A percentile compares a stretch with the other conserved stretches of the same genome.
These are phyloP conservation scores for Tachypleus tridentatus DNA, from an alignment of 1,140 invertebrate species.

Conservation along the genomic window DNA sequence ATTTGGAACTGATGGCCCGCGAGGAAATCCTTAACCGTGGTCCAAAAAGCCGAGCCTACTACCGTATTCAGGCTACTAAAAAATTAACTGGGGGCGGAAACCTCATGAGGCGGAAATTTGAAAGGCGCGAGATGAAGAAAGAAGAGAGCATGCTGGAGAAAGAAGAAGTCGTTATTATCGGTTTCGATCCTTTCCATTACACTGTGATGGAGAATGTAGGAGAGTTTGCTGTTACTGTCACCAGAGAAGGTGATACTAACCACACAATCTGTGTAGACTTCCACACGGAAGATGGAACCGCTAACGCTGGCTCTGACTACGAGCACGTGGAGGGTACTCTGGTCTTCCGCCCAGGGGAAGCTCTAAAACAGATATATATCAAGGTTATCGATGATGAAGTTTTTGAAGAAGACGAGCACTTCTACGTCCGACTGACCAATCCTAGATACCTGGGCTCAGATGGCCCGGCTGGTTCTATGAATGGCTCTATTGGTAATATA, in stretches of 20 bases:
- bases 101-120: conserved; percentile 64
- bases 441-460: conserved; percentile 17
- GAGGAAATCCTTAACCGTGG: conserved; percentile 83
- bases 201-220: conserved; percentile 98
- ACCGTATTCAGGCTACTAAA: conserved; percentile 67
- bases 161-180: conserved; percentile 47
- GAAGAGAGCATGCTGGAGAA: conserved; percentile 37
- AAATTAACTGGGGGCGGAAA: conserved; percentile 91
- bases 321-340: conserved; percentile 72
- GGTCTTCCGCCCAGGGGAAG: conserved; percentile 75
- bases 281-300: conserved; percentile 91
- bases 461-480: conserved; percentile 1
- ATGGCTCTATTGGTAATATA: conserved; percentile 8
- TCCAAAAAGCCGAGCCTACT: conserved; percentile 92
- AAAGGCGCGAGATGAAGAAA: conserved; percentile 48
- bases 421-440: conserved; percentile 52
- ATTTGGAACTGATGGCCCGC: conserved; percentile 86
- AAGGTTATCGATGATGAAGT: conserved; percentile 97
- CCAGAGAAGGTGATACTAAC: conserved; percentile 64
- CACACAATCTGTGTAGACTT: conserved; percentile 59
- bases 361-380: conserved; percentile 80
- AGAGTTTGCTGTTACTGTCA: conserved; percentile 77
- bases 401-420: conserved; percentile 98
- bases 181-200: conserved; percentile 93
- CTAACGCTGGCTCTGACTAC: conserved; percentile 91